These are phyloP conservation scores for Mesopsocus fuscifrons DNA, from an alignment of 2,888 invertebrate genomes.

Conservation along the genomic window DNA sequence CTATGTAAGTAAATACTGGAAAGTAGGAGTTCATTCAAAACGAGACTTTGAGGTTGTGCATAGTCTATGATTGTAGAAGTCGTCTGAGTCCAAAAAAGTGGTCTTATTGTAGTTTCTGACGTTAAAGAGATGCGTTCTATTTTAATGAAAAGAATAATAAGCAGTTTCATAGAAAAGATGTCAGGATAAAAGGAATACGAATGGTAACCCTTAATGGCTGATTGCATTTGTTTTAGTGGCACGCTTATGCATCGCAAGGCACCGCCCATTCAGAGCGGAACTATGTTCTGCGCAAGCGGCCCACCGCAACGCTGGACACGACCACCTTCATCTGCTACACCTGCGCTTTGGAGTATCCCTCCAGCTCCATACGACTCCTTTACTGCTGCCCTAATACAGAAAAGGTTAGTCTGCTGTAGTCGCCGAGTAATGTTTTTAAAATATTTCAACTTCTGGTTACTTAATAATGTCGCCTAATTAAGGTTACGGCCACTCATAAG, in stretches of 20 bases:
- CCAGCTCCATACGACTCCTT: conserved; percentile 58
- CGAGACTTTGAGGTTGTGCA: no score
- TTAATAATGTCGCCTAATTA: no score
- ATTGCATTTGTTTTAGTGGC: conserved; percentile 23
- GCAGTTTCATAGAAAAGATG: no score
- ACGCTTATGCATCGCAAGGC: conserved; percentile 38
- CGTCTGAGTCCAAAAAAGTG: no score
- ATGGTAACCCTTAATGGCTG: no score
- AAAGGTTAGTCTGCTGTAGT: conserved; percentile 11
- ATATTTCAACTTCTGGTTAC: no score
- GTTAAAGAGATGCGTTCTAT: conserved; percentile 1
- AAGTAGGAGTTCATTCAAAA: no score
- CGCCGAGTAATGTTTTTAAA: no score
- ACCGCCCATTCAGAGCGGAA: conserved; percentile 58
- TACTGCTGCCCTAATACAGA: conserved; percentile 35
- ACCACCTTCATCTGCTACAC: conserved; percentile 77
- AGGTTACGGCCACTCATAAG: no score
- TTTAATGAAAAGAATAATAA: conserved; percentile 12
- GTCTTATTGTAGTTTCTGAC: conserved; percentile 5
- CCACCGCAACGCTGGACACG: conserved; percentile 39
- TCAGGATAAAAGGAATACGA: no score
- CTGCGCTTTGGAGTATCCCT: conserved; percentile 63
- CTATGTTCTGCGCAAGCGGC: conserved; percentile 61
- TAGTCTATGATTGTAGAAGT: no score
- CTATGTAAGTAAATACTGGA: no score